Percentiles rank a stretch among this genome's conserved stretches.
These are phyloP conservation scores for Hermodice carunculata DNA, from an alignment of 2,888 invertebrate species.

Conservation along the genomic window DNA sequence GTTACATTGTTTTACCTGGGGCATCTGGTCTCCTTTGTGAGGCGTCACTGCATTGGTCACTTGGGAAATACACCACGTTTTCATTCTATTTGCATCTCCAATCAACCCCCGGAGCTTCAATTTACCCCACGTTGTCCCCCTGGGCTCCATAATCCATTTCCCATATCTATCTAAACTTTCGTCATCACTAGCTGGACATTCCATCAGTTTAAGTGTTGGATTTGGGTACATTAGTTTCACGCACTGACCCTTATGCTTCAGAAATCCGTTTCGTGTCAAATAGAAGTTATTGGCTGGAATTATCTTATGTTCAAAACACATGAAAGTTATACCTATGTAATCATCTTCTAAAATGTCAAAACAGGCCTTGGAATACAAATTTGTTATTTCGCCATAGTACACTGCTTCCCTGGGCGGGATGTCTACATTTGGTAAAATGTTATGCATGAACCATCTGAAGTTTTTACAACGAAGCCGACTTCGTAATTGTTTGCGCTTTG, in stretches of 20 bases:
- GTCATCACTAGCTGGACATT: conserved; percentile 14
- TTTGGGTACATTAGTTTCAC: conserved; percentile 22
- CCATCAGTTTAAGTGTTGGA: conserved; percentile 12
- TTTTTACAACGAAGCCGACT: conserved; percentile 88
- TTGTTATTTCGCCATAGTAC: conserved; percentile 27
- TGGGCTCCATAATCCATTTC: conserved; percentile 32
- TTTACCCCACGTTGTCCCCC: conserved; percentile 24
- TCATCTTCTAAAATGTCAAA: conserved; percentile 27
- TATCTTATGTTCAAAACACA: conserved; percentile 32
- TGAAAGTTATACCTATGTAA: conserved; percentile 26
- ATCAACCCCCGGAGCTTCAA: background rate
- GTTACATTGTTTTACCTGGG: conserved; percentile 33
- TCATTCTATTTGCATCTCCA: too few species aligned
- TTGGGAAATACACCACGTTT: conserved; percentile 29
- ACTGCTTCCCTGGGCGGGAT: conserved; percentile 24
- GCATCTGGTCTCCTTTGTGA: conserved; percentile 39
- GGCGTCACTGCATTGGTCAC: conserved; percentile 33
- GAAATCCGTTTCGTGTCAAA: conserved; percentile 25
- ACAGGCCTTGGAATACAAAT: conserved; percentile 28
- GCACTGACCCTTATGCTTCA: conserved; percentile 29
- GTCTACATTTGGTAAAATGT: conserved; percentile 89
- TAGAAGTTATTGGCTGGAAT: conserved; percentile 33
- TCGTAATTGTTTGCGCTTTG: conserved; percentile 78
- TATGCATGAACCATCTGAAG: conserved; percentile 97
- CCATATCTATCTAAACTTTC: conserved; percentile 21